phyloP scores from a whole-genome alignment of 2,797 vertebrate genomes.

The Acipenser oxyrinchus region DNA sequence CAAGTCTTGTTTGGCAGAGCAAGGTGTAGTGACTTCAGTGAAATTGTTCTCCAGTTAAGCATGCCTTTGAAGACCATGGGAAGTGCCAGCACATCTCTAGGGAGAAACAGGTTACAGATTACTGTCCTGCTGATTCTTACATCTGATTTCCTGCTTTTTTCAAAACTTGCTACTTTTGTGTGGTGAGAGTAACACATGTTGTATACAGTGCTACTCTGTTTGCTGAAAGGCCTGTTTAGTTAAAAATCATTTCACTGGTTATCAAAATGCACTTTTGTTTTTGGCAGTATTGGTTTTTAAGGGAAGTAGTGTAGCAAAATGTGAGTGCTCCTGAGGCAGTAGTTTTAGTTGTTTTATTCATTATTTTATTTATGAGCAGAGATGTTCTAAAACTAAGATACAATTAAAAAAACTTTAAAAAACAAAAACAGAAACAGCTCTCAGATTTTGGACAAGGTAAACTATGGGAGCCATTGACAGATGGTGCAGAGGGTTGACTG shows the following conservation, averaged over 20 bases:
- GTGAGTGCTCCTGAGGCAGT: too few relatives aligned
- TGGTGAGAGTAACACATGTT: not conserved
- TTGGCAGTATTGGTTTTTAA: too few relatives aligned
- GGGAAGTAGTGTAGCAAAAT: too few relatives aligned
- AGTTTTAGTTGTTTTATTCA: too few relatives aligned
- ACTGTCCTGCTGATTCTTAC: not conserved
- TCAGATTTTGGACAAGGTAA: too few relatives aligned
- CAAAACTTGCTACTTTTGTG: not conserved
- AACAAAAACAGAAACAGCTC: too few relatives aligned
- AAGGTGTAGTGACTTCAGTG: not conserved
- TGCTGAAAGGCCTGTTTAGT: not conserved
- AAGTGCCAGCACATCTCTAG: not conserved
- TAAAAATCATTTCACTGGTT: not conserved
- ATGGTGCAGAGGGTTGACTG: too few relatives aligned
- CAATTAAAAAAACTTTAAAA: too few relatives aligned
- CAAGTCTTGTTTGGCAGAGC: not conserved
- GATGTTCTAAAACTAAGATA: too few relatives aligned
- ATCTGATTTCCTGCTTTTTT: not conserved
- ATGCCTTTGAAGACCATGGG: not conserved
- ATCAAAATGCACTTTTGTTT: not conserved
- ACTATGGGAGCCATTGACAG: too few relatives aligned
- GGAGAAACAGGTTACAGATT: not conserved
- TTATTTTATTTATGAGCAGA: too few relatives aligned
- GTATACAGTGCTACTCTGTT: not conserved
- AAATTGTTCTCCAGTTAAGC: not conserved